Conservation (phyloP, 2,888 invertebrate species). For the Andrena trimmerana region DNA sequence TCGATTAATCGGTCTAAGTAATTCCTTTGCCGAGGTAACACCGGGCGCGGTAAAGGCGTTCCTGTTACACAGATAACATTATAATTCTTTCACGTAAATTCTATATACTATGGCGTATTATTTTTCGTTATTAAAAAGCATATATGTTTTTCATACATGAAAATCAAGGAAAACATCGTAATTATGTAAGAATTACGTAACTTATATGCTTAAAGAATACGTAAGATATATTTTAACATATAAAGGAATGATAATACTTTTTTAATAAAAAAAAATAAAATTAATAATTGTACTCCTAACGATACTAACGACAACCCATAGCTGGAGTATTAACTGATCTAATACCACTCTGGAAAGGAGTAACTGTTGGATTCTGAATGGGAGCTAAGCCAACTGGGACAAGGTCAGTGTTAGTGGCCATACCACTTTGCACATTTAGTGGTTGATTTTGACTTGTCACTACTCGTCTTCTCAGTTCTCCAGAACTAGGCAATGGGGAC, state of each 20-base stretch:
- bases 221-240: background rate
- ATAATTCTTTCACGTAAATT: background rate
- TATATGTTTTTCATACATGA: background rate
- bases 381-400: constrained; percentile 68
- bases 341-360: constrained; percentile 69
- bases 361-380: constrained; percentile 69
- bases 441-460: constrained; percentile 71
- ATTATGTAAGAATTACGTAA: background rate
- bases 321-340: constrained; percentile 75
- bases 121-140: constrained; percentile 1
- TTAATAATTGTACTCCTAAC: constrained; percentile 16
- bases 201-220: background rate
- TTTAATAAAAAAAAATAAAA: background rate
- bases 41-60: constrained; percentile 88
- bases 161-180: background rate
- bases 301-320: constrained; percentile 63
- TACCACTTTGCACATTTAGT: constrained; percentile 65
- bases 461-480: constrained; percentile 78
- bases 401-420: constrained; percentile 58
- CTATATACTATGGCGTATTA: background rate
- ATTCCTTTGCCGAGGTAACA: constrained; percentile 91
- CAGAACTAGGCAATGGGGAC: constrained; percentile 67
- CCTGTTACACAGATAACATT: constrained; percentile 63
- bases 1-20: constrained; percentile 96
- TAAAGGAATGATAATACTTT: constrained; percentile 2